Percentiles rank a stretch among this genome's conserved stretches.
Evolutionary conservation across 2,888 invertebrate species (phyloP).

Genomic region (Epirrhoe tristata): DNA sequence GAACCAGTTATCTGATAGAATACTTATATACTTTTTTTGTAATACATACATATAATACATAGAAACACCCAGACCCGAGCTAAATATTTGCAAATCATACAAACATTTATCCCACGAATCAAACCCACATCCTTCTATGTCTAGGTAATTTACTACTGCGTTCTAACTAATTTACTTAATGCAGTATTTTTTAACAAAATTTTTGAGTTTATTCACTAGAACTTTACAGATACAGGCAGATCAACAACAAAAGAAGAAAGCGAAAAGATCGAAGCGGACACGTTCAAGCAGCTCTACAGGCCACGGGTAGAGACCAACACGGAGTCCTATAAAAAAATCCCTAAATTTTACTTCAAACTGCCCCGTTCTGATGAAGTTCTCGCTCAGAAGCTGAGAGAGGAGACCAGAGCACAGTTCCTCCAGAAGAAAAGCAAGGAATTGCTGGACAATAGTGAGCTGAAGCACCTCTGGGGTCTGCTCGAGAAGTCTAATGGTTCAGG

Average conservation of each 20-base stretch:
- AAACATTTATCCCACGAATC: no score
- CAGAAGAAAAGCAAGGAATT: slow-evolving; percentile 94
- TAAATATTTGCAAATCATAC: no score
- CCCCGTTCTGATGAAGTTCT: slow-evolving; percentile 92
- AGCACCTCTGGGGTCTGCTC: slow-evolving; percentile 92
- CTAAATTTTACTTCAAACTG: slow-evolving; percentile 91
- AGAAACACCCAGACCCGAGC: no score
- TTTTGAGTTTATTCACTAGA: no score
- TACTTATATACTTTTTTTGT: no score
- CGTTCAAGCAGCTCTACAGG: slow-evolving; percentile 84
- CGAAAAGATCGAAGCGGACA: slow-evolving; percentile 79
- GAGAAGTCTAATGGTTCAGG: slow-evolving; percentile 90
- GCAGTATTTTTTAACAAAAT: no score
- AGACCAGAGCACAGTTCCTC: slow-evolving; percentile 94
- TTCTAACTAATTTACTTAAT: no score
- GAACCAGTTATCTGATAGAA: no score
- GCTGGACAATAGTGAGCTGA: slow-evolving; percentile 94
- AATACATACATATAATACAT: no score
- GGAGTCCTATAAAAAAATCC: slow-evolving; percentile 87
- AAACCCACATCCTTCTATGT: no score
- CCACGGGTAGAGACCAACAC: slow-evolving; percentile 76
- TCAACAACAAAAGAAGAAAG: slow-evolving; percentile 77
- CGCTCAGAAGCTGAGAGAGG: slow-evolving; percentile 93
- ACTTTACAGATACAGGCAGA: slow-evolving; percentile 64
- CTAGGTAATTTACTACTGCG: no score